Percentiles rank a stretch among this genome's conserved stretches.
Conservation (phyloP, 2,113 vertebrate species). For the human region GRCh38 chr12:104522501-104523000, state of each 20-base stretch:
- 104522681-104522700: too few relatives aligned
- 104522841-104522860: not conserved
- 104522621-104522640: too few relatives aligned
- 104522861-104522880: not conserved
- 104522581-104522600: not conserved
- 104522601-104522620: not conserved
- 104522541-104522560: not conserved
- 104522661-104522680: rapidly evolving
- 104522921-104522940: not conserved
- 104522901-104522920: not conserved
- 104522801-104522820: not conserved
- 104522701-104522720: too few relatives aligned
- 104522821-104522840: not conserved
- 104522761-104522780: too few relatives aligned
- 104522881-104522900: not conserved
- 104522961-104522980: not conserved
- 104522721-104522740: too few relatives aligned
- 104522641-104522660: too few relatives aligned
- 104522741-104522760: too few relatives aligned
- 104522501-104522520: not conserved
- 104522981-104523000: not conserved
- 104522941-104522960: not conserved
- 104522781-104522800: not conserved
- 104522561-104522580: not conserved
- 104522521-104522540: not conserved